phyloP scores from a whole-genome alignment of 2,113 vertebrate species.

The Cyanoramphus novaezelandiae region DNA sequence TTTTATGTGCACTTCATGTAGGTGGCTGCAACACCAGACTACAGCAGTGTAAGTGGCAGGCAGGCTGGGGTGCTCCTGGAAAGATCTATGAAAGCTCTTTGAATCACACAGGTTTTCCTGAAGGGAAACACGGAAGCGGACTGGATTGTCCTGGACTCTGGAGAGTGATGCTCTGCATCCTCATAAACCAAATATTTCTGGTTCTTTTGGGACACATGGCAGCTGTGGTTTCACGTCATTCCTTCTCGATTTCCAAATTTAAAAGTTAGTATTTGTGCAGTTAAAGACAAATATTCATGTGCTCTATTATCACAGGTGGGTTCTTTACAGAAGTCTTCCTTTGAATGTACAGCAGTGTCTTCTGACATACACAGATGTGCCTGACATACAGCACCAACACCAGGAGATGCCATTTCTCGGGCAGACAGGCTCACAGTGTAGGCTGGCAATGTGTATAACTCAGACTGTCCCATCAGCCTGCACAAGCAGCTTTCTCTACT shows the following conservation, averaged over 20 bases:
- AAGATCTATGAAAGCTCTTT: not conserved
- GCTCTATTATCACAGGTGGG: rapidly evolving
- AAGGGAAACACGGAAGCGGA: not conserved
- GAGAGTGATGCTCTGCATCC: not conserved
- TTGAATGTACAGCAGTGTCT: not conserved
- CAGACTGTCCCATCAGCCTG: not conserved
- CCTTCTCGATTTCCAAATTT: not conserved
- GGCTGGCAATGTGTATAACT: not conserved
- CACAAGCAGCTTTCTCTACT: not conserved
- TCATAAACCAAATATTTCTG: not conserved
- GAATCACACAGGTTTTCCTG: not conserved
- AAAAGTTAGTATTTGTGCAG: not conserved
- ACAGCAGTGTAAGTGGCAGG: not conserved
- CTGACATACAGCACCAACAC: not conserved
- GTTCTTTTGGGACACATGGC: not conserved
- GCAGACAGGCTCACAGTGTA: rapidly evolving
- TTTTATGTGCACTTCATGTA: not conserved
- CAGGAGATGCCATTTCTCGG: not conserved
- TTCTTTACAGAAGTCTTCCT: not conserved
- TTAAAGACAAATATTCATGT: not conserved
- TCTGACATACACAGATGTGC: rapidly evolving
- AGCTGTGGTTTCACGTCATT: not conserved
- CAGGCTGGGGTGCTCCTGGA: not conserved
- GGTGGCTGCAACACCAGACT: not conserved
- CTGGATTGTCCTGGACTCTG: not conserved